Evolutionary conservation across 2,888 invertebrate species (phyloP), one percentile per base, ranked within the genome.

Genomic region (Drosophila algonquin): DNA sequence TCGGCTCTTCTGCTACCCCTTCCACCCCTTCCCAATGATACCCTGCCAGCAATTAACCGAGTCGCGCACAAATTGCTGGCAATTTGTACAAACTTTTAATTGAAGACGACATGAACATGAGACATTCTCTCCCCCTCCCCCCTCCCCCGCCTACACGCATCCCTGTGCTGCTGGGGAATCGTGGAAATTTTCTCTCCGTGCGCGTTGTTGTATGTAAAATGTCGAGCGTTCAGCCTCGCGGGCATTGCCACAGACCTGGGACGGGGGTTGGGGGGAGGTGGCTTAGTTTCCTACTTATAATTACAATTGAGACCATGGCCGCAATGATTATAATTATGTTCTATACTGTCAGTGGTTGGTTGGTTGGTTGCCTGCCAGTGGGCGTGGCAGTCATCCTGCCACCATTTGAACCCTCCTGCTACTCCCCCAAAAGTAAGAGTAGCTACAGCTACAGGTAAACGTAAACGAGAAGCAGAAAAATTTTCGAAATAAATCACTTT

Each of bases 321-420:
- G 77, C 86, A 84, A 89, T 88, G 81, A 81, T 88, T 90, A 87
- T 90, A 90, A 90, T 90, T 90, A 83, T 86, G 83, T 80, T 77
- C 77, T 77, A 75, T 77, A 82, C 76, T 85, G 83, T 81, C 79
- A 40, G 40, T 40, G 79, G 60, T 72, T 40, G 79, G 60, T 72
- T 40, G 79, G 60, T 68, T 65, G 79, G 60, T 72, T 40, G 79
- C 57, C 65, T 65, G 53, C 18, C 57, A 57, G 57, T 50, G 81
- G 67, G 68, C 46, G 57, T 48, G 46, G 21, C 52, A 44, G 44
- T 40, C 40, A n/a, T 40, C n/a, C 40, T 14, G 16, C 16, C 8
- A 48, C 45, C 18, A 21, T 14, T 47, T 27, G 12, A 18, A 27
- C 21, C 18, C 12, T 21, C 21, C 9, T 30, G 14, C 14, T 6